A percentile compares a stretch with the other conserved stretches of the same genome.
Evolutionary conservation across 1,140 invertebrate species (phyloP).

Genomic region (Bombus breviceps): DNA sequence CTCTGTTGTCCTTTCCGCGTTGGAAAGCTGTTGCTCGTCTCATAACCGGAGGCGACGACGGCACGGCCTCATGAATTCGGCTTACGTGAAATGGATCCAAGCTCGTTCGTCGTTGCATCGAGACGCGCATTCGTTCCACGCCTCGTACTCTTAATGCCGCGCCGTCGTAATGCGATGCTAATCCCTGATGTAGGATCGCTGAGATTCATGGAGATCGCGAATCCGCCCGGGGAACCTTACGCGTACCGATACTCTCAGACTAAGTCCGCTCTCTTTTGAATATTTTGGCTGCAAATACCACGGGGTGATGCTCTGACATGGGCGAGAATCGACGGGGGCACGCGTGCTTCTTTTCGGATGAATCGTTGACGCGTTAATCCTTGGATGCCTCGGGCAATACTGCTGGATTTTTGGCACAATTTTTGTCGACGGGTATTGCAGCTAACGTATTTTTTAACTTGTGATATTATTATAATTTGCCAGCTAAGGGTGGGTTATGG

Average conservation of each 20-base stretch:
- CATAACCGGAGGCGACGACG: conserved; percentile 71
- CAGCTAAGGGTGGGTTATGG: too few relatives aligned
- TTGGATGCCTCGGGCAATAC: neutral
- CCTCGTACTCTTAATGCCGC: conserved; percentile 59
- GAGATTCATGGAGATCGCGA: conserved; percentile 45
- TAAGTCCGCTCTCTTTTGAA: neutral
- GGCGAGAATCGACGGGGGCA: neutral
- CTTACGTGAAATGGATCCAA: conserved; percentile 82
- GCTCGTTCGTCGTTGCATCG: neutral
- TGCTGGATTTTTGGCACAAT: neutral
- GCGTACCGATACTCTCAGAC: neutral
- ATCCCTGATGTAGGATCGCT: conserved; percentile 40
- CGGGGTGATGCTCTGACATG: too few relatives aligned
- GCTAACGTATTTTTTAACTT: neutral
- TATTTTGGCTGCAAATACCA: neutral
- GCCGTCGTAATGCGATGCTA: conserved; percentile 69
- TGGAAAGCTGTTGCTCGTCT: conserved; percentile 41
- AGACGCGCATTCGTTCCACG: conserved; percentile 39
- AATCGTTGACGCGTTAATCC: conserved; percentile 31
- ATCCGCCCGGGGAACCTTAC: neutral
- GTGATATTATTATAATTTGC: too few relatives aligned
- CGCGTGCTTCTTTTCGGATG: neutral
- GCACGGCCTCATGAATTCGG: conserved; percentile 79
- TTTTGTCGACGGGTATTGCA: neutral
- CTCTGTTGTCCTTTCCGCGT: conserved; percentile 10